phyloP scores from a whole-genome alignment of 92 coral and sea anemone genomes.

The Diadumene lineata region DNA sequence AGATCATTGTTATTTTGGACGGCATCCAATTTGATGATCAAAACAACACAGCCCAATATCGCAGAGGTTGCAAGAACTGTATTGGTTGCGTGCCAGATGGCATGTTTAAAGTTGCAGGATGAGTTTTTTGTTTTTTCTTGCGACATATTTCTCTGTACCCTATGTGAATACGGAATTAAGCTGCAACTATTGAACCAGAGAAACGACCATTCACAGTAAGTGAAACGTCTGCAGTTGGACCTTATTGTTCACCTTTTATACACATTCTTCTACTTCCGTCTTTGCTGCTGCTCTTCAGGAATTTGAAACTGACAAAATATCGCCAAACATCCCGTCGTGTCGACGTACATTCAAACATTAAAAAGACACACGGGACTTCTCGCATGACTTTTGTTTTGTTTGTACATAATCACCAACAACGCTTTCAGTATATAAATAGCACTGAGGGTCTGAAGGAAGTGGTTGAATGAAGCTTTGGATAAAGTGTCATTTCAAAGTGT shows the following conservation, averaged over 20 bases:
- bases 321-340: background rate
- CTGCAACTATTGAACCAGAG: background rate
- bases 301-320: too few species aligned
- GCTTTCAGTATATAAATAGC: too few species aligned
- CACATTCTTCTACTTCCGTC: background rate
- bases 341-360: too few species aligned
- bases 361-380: too few species aligned
- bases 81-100: background rate
- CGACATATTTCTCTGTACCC: too few species aligned
- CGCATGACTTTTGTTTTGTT: too few species aligned
- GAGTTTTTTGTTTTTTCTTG: background rate
- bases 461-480: too few species aligned
- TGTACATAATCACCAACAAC: too few species aligned
- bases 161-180: too few species aligned
- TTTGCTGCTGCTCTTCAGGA: background rate
- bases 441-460: too few species aligned
- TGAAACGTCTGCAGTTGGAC: background rate
- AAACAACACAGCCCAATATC: constrained; percentile 11
- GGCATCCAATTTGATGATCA: constrained; percentile 4
- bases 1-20: constrained; percentile 13
- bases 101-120: background rate
- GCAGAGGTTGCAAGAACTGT: background rate
- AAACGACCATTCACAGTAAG: background rate
- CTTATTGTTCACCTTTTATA: background rate
- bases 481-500: too few species aligned